Base-by-base conservation (phyloP, 2,888 invertebrate species). In the Stenoptilia bipunctidactyla region DNA sequence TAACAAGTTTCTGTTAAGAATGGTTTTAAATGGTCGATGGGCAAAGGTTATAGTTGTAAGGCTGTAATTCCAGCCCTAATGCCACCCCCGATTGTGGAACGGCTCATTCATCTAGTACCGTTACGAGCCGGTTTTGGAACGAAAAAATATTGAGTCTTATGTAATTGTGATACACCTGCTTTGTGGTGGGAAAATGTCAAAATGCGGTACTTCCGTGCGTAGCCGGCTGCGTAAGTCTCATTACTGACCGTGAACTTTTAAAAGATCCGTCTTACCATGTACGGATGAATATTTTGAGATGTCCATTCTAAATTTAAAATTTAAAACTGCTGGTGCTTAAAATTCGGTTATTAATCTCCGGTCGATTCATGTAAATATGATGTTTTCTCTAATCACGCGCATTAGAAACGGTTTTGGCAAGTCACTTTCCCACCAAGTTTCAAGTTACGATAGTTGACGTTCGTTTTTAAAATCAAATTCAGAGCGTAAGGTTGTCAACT, bases 221-320 rank as follows among this genome's bases (percentile, higher is more conserved):
- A 53, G 47, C 45, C 47, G 41, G 49, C 45, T 47, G 49, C 45
- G 45, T 51, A 52, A 52, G 51, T 52, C 46, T 48, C 45, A 51
- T 45, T 39, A 46, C 50, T 60, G 72, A 48, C 73, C 74, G 57
- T 73, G 76, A 75, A 76, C 75, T 69, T 73, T 79, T 75, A 72
- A 65, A 56, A 72, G 66, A 72, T 77, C 70, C 73, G 72, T 71
- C 59, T 66, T 72, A 61, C 57, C 30, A n/a, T 30, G 4, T 8
- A 30, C 9, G 30, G 30, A 20, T 20, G 3, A 8, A 4, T 10
- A 30, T n/a, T 12, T 30, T n/a, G 4, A 12, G 4, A 30, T 8
- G 6, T 30, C 4, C 12, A 30, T 3, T 30, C n/a, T n/a, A 6
- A 6, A 30, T 30, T 30, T 12, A 8, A 30, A 30, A 5, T 20